Evolutionary conservation across 2,113 vertebrate genomes (phyloP), one percentile per base, ranked within the genome.

Genomic region (Phylloscopus trochiloides): DNA sequence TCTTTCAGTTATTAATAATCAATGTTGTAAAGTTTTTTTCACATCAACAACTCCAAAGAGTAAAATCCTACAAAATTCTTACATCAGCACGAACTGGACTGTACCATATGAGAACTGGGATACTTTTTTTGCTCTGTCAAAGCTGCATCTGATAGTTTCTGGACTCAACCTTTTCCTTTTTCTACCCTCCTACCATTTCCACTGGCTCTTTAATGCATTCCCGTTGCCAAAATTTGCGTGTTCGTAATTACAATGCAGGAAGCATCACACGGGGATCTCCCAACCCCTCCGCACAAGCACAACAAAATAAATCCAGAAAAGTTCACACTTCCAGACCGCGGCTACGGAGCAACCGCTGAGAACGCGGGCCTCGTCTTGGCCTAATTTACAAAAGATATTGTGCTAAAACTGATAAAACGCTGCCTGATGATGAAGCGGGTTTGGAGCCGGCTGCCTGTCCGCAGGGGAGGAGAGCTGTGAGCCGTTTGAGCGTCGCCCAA

Each of bases 271-370:
- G 1, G 34, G 42, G 51, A 79, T 40, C 38, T 38, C 57, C 61
- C 54, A 38, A 16, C 6, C 55, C 14, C 21, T 8, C 4, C 0
- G 0, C 25, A 6, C 9, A 29, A 72, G 17, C 12, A 8, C 61
- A 78, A 29, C n/a, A 7, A 70, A 82, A 45, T 2, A 4, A 52
- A 79, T 29, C 20, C 42, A 31, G 55, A 45, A 3, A 48, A 66
- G 34, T 42, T 88, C 58, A 52, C 48, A 0, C 48, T 71, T 92
- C 59, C 48, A 52, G 50, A 34, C 19, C 45, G 11, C 59, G 40
- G 19, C 26, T 73, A n/a, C 0, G 3, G 57, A 70, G 42, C 72
- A 86, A 32, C 16, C 16, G 6, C 50, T 48, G 40, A 73, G 55
- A 58, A 62, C 24, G 25, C 6, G 17, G 36, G 63, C 31, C 47